Evolutionary conservation across 2,113 vertebrate species (phyloP).

Genomic region (Cacatua alba): DNA sequence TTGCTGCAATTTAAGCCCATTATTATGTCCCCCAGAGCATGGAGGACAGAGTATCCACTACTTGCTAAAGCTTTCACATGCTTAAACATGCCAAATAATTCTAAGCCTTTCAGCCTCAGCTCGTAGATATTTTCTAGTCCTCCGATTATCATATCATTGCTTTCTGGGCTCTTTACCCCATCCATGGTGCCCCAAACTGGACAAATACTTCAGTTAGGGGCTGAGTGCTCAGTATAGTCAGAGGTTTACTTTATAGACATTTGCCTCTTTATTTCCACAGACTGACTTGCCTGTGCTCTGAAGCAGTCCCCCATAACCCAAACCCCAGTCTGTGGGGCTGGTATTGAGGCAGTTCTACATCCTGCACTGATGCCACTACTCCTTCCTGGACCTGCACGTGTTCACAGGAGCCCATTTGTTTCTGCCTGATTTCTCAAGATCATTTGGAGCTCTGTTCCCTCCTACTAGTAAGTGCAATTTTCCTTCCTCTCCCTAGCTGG

Average conservation of each 20-base stretch:
- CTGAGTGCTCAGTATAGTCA: fast-evolving
- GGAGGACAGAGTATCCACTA: neutral
- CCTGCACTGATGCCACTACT: fast-evolving
- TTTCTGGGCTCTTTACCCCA: neutral
- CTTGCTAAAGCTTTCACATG: neutral
- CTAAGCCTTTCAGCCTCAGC: neutral
- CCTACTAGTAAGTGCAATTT: fast-evolving
- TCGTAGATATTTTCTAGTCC: neutral
- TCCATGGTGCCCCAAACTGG: fast-evolving
- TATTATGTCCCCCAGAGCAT: neutral
- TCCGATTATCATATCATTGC: fast-evolving
- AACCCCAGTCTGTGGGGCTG: neutral
- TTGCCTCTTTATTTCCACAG: neutral
- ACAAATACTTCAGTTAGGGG: neutral
- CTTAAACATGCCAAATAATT: neutral
- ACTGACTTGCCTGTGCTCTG: neutral
- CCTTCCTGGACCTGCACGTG: neutral
- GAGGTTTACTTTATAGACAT: neutral
- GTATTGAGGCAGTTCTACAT: neutral
- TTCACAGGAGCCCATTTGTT: neutral
- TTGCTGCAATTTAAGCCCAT: neutral
- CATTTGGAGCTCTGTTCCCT: neutral
- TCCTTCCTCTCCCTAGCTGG: neutral
- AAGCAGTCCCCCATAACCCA: neutral
- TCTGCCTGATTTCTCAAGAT: neutral